These are phyloP conservation scores for Protaetia brevitarsis DNA, from an alignment of 1,140 invertebrate genomes.

Conservation along the genomic window DNA sequence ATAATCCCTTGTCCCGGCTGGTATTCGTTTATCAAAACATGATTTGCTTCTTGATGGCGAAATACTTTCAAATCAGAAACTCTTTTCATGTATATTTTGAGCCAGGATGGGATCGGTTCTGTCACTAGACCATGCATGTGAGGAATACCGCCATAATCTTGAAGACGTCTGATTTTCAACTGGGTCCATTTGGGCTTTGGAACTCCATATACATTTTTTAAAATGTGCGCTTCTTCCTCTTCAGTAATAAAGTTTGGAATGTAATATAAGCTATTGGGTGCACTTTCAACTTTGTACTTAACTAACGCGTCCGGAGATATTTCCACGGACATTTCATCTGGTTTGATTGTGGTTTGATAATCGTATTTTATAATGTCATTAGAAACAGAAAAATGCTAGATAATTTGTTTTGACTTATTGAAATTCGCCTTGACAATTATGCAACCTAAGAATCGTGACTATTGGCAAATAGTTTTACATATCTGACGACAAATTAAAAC, in stretches of 20 bases:
- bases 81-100: conserved; percentile 71
- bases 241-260: conserved; percentile 87
- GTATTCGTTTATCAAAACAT: conserved; percentile 97
- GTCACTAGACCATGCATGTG: conserved; percentile 92
- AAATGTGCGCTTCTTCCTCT: conserved; percentile 74
- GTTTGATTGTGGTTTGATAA: too few species aligned
- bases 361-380: too few species aligned
- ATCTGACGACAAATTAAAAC: too few species aligned
- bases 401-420: too few species aligned
- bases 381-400: too few species aligned
- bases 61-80: conserved; percentile 73
- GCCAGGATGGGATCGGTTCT: conserved; percentile 85
- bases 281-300: conserved; percentile 50
- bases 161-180: conserved; percentile 82
- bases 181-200: conserved; percentile 97
- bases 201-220: conserved; percentile 69
- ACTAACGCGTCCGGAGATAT: too few species aligned
- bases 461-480: too few species aligned
- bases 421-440: too few species aligned
- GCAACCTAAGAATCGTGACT: too few species aligned
- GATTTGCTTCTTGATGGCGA: conserved; percentile 79
- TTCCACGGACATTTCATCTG: too few species aligned
- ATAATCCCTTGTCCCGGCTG: conserved; percentile 88
- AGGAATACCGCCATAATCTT: conserved; percentile 95
- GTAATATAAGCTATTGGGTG: conserved; percentile 75